Evolutionary conservation across 2,797 vertebrate genomes (phyloP).

Genomic region (Xenopus petersii): DNA sequence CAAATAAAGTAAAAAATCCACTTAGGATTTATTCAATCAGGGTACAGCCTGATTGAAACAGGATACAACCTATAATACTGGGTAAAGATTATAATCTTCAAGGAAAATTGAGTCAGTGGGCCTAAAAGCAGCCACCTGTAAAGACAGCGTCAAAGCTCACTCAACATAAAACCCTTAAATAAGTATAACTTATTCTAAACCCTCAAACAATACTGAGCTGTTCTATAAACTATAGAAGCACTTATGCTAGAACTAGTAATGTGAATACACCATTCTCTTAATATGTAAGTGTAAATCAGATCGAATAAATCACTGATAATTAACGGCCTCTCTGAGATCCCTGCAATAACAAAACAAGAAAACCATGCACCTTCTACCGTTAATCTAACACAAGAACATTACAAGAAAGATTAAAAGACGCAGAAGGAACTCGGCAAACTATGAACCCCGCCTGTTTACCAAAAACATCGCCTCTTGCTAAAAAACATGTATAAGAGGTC

Average conservation of each 20-base stretch:
- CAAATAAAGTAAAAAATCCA: background rate
- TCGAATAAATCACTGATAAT: slow-evolving; percentile 47
- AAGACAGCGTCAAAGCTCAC: slow-evolving; percentile 3
- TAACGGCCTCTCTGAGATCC: slow-evolving; percentile 37
- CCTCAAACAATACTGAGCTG: background rate
- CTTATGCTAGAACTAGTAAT: slow-evolving; percentile 15
- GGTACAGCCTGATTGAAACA: slow-evolving; percentile 4
- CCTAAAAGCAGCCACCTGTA: slow-evolving; percentile 11
- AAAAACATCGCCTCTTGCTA: slow-evolving; percentile 69
- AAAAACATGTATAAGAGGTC: slow-evolving; percentile 9
- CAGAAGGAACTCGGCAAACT: slow-evolving; percentile 69
- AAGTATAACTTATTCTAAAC: background rate
- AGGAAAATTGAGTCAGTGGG: background rate
- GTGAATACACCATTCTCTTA: background rate
- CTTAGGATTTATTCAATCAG: slow-evolving; percentile 50
- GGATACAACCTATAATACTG: background rate
- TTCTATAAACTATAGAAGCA: slow-evolving; percentile 4
- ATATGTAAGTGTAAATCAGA: slow-evolving; percentile 25
- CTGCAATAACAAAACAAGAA: background rate
- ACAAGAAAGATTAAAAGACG: slow-evolving; percentile 53
- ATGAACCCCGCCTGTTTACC: slow-evolving; percentile 65
- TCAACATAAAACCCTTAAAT: background rate
- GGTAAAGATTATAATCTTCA: background rate
- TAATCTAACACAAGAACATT: background rate
- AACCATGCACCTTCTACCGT: slow-evolving; percentile 21